A percentile compares a stretch with the other conserved stretches of the same genome.
Evolutionary conservation across 2,113 vertebrate genomes (phyloP).

Genomic region (Muscicapa adusta): DNA sequence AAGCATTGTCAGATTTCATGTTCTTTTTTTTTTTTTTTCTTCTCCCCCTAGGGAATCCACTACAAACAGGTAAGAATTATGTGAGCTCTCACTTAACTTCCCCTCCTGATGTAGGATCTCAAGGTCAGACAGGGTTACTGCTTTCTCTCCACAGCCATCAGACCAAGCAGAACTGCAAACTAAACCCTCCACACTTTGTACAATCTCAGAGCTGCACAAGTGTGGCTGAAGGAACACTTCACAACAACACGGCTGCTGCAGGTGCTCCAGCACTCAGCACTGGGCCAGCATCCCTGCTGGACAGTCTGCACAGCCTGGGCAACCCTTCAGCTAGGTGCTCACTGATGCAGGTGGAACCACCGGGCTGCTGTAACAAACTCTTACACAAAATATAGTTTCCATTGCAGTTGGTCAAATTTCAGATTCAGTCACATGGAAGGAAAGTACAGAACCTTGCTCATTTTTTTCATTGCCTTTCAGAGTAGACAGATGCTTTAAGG

Average conservation of each 20-base stretch:
- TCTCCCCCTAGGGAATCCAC: neutral
- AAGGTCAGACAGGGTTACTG: neutral
- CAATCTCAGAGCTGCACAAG: neutral
- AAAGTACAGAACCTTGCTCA: neutral
- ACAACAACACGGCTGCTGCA: neutral
- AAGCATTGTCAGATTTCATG: neutral
- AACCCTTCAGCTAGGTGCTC: neutral
- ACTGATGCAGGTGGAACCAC: accelerated
- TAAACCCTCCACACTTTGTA: neutral
- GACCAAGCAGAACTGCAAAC: neutral
- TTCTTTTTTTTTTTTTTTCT: neutral
- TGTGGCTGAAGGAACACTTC: neutral
- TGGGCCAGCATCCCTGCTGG: accelerated
- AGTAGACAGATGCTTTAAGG: neutral
- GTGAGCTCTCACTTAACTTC: neutral
- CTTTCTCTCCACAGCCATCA: neutral
- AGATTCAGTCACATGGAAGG: neutral
- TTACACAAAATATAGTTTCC: neutral
- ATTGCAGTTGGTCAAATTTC: neutral
- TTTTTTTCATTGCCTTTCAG: neutral
- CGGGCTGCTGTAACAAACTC: neutral
- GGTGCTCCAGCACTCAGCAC: accelerated
- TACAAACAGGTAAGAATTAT: neutral
- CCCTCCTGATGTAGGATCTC: neutral
- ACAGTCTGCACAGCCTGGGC: accelerated